phyloP scores from a whole-genome alignment of 2,113 vertebrate species.

The Pseudorectes ferrugineus region DNA sequence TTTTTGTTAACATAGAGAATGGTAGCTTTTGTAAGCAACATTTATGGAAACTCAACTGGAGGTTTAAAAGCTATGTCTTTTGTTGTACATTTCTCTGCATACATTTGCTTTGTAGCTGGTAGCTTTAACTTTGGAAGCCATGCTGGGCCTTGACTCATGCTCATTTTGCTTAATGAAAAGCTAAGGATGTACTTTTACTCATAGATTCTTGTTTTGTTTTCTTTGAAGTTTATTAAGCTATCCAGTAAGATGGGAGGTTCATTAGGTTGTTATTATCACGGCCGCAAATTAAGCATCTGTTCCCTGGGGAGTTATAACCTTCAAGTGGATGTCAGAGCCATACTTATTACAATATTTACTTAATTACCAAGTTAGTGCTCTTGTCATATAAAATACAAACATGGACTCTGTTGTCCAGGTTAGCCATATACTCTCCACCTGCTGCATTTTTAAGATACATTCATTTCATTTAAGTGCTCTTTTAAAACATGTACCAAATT shows the following conservation, averaged over 20 bases:
- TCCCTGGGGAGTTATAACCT: slow-evolving; percentile 85
- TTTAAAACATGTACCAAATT: background rate
- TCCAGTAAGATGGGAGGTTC: slow-evolving; percentile 81
- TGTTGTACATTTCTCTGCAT: slow-evolving; percentile 99
- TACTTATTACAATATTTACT: slow-evolving; percentile 90
- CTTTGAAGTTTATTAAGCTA: slow-evolving; percentile 92
- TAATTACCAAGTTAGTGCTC: slow-evolving; percentile 72
- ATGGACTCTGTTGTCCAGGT: background rate
- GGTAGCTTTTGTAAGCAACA: slow-evolving; percentile 88
- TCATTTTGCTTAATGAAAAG: slow-evolving; percentile 86
- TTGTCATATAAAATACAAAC: slow-evolving; percentile 60
- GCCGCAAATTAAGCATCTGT: slow-evolving; percentile 85
- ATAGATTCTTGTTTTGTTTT: slow-evolving; percentile 81
- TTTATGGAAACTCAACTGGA: slow-evolving; percentile 92
- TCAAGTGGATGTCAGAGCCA: slow-evolving; percentile 73
- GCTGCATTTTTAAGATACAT: background rate
- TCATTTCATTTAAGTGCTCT: background rate
- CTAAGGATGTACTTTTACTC: slow-evolving; percentile 87
- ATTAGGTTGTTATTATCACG: slow-evolving; percentile 90
- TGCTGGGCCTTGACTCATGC: slow-evolving; percentile 85
- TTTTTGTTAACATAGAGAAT: slow-evolving; percentile 95
- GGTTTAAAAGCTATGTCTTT: slow-evolving; percentile 93
- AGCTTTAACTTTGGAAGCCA: slow-evolving; percentile 87
- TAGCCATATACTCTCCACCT: background rate
- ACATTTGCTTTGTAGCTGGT: slow-evolving; percentile 87